These are phyloP conservation scores for Adelges cooleyi DNA, from an alignment of 1,140 invertebrate genomes.

Conservation along the genomic window DNA sequence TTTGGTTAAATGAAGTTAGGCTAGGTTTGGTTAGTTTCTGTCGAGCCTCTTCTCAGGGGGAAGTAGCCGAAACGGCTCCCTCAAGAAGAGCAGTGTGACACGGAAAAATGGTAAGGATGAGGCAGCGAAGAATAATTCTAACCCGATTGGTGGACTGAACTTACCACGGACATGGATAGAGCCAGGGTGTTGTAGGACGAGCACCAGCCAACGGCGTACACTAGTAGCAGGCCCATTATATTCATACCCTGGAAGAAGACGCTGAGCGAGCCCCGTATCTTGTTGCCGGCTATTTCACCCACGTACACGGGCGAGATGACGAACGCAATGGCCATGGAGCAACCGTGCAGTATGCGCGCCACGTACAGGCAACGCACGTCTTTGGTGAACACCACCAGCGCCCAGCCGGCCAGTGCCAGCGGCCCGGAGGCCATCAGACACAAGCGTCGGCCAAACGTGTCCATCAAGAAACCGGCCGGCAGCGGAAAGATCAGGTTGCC, in stretches of 20 bases:
- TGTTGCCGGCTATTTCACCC: slow-evolving; percentile 48
- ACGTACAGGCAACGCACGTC: slow-evolving; percentile 40
- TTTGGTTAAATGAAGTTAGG: no score
- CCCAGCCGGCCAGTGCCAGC: slow-evolving; percentile 26
- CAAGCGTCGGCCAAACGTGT: slow-evolving; percentile 61
- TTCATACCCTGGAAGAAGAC: slow-evolving; percentile 69
- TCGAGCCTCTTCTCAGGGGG: no score
- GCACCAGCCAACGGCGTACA: slow-evolving; percentile 61
- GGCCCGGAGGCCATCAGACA: slow-evolving; percentile 51
- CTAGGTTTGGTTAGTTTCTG: no score
- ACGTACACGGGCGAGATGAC: slow-evolving; percentile 45
- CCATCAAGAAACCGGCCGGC: slow-evolving; percentile 46
- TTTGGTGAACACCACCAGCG: slow-evolving; percentile 26
- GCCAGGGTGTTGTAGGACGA: slow-evolving; percentile 54
- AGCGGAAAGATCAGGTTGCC: slow-evolving; percentile 34
- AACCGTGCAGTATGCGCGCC: slow-evolving; percentile 47
- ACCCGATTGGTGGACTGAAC: no score
- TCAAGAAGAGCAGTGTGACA: no score
- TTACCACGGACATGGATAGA: slow-evolving; percentile 45
- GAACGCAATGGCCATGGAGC: slow-evolving; percentile 43
- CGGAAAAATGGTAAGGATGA: no score
- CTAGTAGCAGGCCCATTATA: slow-evolving; percentile 58
- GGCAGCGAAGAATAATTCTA: no score
- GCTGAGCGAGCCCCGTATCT: slow-evolving; percentile 40
- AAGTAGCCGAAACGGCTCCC: no score